phyloP scores from a whole-genome alignment of 2,888 invertebrate genomes.

The Leptopilina drosophilae region DNA sequence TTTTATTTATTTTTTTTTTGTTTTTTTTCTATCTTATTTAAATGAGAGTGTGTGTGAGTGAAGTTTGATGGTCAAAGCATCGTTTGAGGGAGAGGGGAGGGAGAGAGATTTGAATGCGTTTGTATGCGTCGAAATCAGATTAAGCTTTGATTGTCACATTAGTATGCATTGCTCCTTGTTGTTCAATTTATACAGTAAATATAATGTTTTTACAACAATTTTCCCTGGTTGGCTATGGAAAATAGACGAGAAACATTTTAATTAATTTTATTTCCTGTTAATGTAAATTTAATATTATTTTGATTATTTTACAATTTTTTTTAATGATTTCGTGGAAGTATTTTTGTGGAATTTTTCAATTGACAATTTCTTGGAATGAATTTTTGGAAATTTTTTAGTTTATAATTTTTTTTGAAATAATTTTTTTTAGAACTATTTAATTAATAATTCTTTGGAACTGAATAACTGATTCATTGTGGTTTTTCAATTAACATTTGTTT shows the following conservation, averaged over 20 bases:
- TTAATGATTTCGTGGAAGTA: too few relatives aligned
- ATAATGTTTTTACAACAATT: neutral
- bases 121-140: neutral
- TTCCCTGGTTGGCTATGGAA: neutral
- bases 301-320: too few relatives aligned
- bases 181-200: slow-evolving; percentile 26
- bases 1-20: too few relatives aligned
- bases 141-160: slow-evolving; percentile 45
- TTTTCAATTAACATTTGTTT: too few relatives aligned
- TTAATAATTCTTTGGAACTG: too few relatives aligned
- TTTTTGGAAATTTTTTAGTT: too few relatives aligned
- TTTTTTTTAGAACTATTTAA: too few relatives aligned
- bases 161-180: slow-evolving; percentile 41
- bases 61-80: slow-evolving; percentile 1
- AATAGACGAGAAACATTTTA: neutral
- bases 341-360: too few relatives aligned
- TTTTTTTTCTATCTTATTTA: neutral
- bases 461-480: too few relatives aligned
- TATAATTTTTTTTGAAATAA: too few relatives aligned
- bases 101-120: neutral
- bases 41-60: neutral
- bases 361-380: too few relatives aligned
- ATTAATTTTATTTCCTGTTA: neutral
- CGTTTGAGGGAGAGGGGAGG: neutral
- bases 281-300: too few relatives aligned